A percentile compares a stretch with the other conserved stretches of the same genome.
These are phyloP conservation scores for Coreoperca whiteheadi DNA, from an alignment of 2,113 vertebrate genomes.

Conservation along the genomic window DNA sequence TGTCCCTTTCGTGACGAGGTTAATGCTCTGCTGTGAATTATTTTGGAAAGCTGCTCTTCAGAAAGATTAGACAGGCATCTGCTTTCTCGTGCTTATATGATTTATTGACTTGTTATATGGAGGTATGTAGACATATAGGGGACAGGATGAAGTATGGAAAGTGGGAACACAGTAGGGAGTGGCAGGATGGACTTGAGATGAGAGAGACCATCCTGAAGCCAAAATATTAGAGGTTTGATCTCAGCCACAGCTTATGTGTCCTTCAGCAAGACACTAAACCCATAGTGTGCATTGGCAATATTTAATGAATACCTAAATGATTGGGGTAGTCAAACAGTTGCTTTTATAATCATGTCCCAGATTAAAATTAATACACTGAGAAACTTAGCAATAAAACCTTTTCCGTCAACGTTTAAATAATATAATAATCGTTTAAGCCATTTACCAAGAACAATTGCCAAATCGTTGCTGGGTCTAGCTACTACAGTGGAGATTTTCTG, in stretches of 20 bases:
- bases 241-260: conserved; percentile 12
- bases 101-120: conserved; percentile 22
- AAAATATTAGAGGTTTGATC: conserved; percentile 40
- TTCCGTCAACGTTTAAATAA: neutral
- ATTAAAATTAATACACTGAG: neutral
- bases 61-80: conserved; percentile 36
- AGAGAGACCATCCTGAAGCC: conserved; percentile 22
- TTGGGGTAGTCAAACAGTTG: neutral
- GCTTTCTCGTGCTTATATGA: conserved; percentile 33
- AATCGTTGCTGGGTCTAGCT: neutral
- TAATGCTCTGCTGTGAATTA: conserved; percentile 31
- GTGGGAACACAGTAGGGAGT: conserved; percentile 26
- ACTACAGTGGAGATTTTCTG: neutral
- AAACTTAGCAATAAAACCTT: neutral
- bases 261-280: conserved; percentile 16
- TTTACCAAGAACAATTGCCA: neutral
- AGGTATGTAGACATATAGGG: conserved; percentile 21
- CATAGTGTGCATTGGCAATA: neutral
- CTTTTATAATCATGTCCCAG: neutral
- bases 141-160: conserved; percentile 33
- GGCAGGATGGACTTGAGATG: conserved; percentile 6
- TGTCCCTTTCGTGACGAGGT: conserved; percentile 53
- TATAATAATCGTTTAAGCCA: neutral
- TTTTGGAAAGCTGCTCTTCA: conserved; percentile 37
- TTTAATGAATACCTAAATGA: neutral